Evolutionary conservation across 2,888 invertebrate genomes (phyloP).

Genomic region (Tinea pellionella): DNA sequence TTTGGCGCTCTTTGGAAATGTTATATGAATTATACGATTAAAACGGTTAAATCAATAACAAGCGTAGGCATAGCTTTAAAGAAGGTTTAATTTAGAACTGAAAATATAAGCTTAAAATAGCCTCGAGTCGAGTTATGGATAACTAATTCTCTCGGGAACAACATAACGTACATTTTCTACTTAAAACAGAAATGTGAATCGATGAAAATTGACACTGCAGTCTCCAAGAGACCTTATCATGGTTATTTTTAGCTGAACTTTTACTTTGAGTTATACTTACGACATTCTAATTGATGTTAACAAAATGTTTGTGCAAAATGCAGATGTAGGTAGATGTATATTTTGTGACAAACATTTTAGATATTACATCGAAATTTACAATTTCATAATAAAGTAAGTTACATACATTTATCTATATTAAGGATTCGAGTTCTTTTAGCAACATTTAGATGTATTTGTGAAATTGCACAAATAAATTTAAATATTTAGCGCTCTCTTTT

Average conservation of each 20-base stretch:
- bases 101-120: background rate
- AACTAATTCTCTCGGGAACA: background rate
- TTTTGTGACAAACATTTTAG: too few relatives aligned
- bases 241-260: background rate
- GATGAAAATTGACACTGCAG: background rate
- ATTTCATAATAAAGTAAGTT: too few relatives aligned
- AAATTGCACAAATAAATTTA: too few relatives aligned
- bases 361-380: too few relatives aligned
- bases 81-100: background rate
- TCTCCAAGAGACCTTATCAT: background rate
- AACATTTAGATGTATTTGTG: too few relatives aligned
- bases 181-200: background rate
- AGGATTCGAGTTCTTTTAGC: too few relatives aligned
- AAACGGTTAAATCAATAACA: too few relatives aligned
- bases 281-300: conserved; percentile 3
- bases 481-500: too few relatives aligned
- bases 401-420: too few relatives aligned
- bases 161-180: background rate
- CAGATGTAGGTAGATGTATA: background rate
- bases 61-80: too few relatives aligned
- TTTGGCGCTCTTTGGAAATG: too few relatives aligned
- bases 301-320: background rate
- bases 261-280: background rate
- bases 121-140: background rate
- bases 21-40: too few relatives aligned